Conservation (phyloP, 1,140 invertebrate species). For the Procambarus clarkii region DNA sequence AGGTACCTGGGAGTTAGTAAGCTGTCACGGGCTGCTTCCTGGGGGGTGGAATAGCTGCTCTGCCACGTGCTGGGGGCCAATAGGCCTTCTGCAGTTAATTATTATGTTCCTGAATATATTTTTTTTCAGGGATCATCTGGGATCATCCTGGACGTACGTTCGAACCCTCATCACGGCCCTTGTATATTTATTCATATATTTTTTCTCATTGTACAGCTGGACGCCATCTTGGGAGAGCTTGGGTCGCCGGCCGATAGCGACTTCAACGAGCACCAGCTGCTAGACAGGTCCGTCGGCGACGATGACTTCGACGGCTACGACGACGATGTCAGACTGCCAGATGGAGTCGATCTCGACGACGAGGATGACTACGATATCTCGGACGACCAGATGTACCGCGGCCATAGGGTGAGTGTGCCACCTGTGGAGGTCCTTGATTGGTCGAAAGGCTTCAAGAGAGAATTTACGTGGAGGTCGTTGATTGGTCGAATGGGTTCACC, state of each 20-base stretch:
- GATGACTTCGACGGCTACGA: neutral
- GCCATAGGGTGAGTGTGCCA: constrained; percentile 18
- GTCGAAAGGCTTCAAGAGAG: too few species aligned
- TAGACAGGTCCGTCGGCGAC: constrained; percentile 22
- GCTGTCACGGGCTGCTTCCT: too few species aligned
- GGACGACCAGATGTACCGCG: constrained; percentile 13
- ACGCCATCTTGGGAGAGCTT: constrained; percentile 51
- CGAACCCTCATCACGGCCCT: too few species aligned
- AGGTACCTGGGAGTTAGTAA: too few species aligned
- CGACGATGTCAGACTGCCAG: neutral
- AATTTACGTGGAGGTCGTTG: neutral
- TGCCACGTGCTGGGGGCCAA: too few species aligned
- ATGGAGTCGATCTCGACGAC: constrained; percentile 16
- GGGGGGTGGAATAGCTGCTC: too few species aligned
- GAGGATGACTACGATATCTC: constrained; percentile 27
- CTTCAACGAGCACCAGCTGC: constrained; percentile 17
- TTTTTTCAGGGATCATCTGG: too few species aligned
- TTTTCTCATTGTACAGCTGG: constrained; percentile 14
- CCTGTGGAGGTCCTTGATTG: neutral
- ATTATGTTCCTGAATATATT: too few species aligned
- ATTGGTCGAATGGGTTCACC: neutral
- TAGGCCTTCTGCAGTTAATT: too few species aligned
- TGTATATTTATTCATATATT: too few species aligned
- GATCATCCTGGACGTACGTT: too few species aligned
- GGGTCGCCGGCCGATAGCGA: constrained; percentile 30